Conservation (phyloP, 2,888 invertebrate genomes). For the Nebria brevicollis region DNA sequence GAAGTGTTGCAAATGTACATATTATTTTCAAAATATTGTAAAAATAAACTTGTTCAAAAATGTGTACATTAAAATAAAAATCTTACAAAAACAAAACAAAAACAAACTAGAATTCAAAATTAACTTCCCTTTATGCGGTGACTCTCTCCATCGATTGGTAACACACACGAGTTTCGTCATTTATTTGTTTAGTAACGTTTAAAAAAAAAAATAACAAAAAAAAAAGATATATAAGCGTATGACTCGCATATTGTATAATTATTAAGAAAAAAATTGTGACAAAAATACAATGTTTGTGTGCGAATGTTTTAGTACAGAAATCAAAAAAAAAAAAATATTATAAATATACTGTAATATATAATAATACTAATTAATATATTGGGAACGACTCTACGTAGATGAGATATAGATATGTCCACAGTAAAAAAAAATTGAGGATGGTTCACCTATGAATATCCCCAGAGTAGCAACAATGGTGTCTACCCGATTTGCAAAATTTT, state of each 20-base stretch:
- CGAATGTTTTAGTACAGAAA: constrained; percentile 64
- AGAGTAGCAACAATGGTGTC: constrained; percentile 46
- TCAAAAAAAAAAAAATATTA: constrained; percentile 55
- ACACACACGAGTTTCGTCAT: constrained; percentile 21
- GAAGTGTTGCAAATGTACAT: constrained; percentile 39
- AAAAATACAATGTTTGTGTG: constrained; percentile 59
- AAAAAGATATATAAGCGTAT: constrained; percentile 23
- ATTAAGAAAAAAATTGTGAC: constrained; percentile 58
- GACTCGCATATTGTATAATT: constrained; percentile 39
- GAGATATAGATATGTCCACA: constrained; percentile 61
- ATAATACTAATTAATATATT: constrained; percentile 54
- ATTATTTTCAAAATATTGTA: constrained; percentile 36
- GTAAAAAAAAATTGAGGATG: constrained; percentile 51
- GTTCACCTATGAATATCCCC: constrained; percentile 50
- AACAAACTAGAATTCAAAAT: constrained; percentile 16
- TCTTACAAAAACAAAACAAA: constrained; percentile 17
- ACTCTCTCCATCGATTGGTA: constrained; percentile 21
- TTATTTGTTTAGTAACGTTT: constrained; percentile 42
- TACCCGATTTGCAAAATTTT: too few relatives aligned
- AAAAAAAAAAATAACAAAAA: constrained; percentile 8
- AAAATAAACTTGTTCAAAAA: constrained; percentile 26
- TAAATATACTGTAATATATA: constrained; percentile 54
- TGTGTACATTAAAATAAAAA: constrained; percentile 25
- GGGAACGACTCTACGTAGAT: constrained; percentile 61
- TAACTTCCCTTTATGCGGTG: constrained; percentile 37